A percentile compares a stretch with the other conserved stretches of the same genome.
phyloP scores from a whole-genome alignment of 2,888 invertebrate genomes.

The Ichneumoninae sp. region DNA sequence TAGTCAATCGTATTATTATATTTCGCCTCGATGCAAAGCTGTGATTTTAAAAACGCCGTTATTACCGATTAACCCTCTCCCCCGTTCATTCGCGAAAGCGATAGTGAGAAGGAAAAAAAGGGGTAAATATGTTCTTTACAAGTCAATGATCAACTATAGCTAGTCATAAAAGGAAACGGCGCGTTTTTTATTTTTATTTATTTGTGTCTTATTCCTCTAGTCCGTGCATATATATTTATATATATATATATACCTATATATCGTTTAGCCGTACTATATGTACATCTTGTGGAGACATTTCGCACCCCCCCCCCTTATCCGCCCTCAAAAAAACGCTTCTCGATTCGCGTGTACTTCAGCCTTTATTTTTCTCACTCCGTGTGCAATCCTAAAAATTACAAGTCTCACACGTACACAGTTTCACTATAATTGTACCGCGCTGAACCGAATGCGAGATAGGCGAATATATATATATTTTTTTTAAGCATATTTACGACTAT shows the following conservation, averaged over 20 bases:
- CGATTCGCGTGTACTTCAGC: conserved; percentile 8
- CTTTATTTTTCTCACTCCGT: conserved; percentile 12
- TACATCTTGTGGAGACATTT: not conserved
- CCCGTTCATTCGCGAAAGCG: not conserved
- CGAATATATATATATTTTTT: conserved; percentile 72
- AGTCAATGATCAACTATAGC: conserved; percentile 35
- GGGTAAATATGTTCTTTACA: not conserved
- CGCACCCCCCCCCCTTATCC: not conserved
- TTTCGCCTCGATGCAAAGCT: not conserved
- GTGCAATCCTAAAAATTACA: conserved; percentile 21
- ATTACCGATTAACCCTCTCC: not conserved
- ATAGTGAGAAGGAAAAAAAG: not conserved
- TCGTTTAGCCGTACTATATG: not conserved
- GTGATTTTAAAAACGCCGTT: not conserved
- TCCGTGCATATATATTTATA: conserved; percentile 15
- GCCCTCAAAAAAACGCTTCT: not conserved
- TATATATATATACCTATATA: not conserved
- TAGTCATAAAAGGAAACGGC: conserved; percentile 21
- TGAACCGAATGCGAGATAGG: not conserved
- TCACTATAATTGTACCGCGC: conserved; percentile 8
- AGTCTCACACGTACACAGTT: conserved; percentile 21
- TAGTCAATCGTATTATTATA: conserved; percentile 10
- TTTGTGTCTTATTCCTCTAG: conserved; percentile 2
- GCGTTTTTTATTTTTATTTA: not conserved
- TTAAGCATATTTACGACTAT: conserved; percentile 80